Evolutionary conservation across 2,797 vertebrate species (phyloP), one percentile per base, ranked within the genome.

Genomic region (Parotocinclus haroldoi): DNA sequence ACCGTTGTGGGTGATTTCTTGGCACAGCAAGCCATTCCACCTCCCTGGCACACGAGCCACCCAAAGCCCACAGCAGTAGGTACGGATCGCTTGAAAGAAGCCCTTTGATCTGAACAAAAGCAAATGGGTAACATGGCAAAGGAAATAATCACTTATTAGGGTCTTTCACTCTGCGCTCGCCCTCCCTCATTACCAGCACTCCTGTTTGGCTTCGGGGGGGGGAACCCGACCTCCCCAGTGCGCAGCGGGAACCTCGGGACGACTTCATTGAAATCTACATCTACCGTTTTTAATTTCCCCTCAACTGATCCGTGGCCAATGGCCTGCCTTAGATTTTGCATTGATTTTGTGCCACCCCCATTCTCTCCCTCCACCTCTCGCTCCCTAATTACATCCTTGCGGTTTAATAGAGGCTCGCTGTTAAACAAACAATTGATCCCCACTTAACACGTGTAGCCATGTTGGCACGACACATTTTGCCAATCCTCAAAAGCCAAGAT

Each of bases 381-480:
- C 72, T 83, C 82, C 86, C 85, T 93, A 93, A 94, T 92, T 90
- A 88, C 85, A 90, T 89, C 86, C 84, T 90, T 89, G 83, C 87
- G 79, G 87, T 91, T 89, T 92, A 86, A 87, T 83, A 89, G 87
- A 90, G 90, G 79, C 85, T 85, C 82, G 84, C 90, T 91, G 87
- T 86, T 91, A 91, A 91, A 90, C 90, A 92, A 92, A 91, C 89
- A 90, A 86, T 90, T 84, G 84, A 91, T 92, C 88, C 86, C 80
- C 76, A 83, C 86, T 87, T 86, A 89, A 92, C 89, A 90, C 89
- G 82, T 90, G 85, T 89, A 91, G 82, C 86, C 84, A 83, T 85
- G 89, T 92, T 90, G 89, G 89, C 88, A 90, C 88, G 90, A 92
- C 84, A 88, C 86, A 88, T 92, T 91, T 93, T 93, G 90, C 92